Evolutionary conservation across 1,140 invertebrate species (phyloP), one percentile per base, ranked within the genome.

Genomic region (Pectinophora gossypiella): DNA sequence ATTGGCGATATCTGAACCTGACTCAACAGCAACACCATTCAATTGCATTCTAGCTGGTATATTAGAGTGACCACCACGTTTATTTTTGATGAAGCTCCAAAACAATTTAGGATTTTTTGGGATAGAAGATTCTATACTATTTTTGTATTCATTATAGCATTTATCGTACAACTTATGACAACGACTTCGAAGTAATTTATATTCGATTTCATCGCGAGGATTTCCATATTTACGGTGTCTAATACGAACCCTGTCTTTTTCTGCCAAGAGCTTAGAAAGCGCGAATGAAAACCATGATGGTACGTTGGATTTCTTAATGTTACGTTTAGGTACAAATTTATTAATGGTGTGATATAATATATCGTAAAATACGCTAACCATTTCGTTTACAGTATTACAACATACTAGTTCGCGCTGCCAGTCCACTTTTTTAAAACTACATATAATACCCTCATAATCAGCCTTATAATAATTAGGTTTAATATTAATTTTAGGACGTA

Each of bases 191-290:
- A 48, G 23, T 13, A 48, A 3, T 12, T 48, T 15, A 23, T 6
- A 48, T 35, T 48, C 46, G 7, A 48, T 16, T 32, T 32, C 18
- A 48, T 48, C 46, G 2, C 46, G 22, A n/a, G 27, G 46, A 16
- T 48, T 48, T 35, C 19, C 19, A 19, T 13, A 48, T 35, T 48
- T 48, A 7, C 3, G 3, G 19, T 35, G 35, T 7, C 46, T 32
- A 1, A 19, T 5, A 9, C 46, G 22, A 12, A 19, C 4, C 19
- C 35, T 48, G 3, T 48, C 16, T 13, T 48, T 48, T 36, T 48
- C 46, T 4, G 46, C 10, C n/a, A 48, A 19, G 3, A 32, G n/a
- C 4, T 36, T 19, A 23, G 19, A 35, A 23, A 48, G 21, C n/a
- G 3, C 13, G n/a, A 5, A 5, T 5, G 19, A 9, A 23, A 22